Percentiles rank a stretch among this genome's conserved stretches.
These are phyloP conservation scores for Heterodera carotae DNA, from an alignment of 1,140 invertebrate species.

Conservation along the genomic window DNA sequence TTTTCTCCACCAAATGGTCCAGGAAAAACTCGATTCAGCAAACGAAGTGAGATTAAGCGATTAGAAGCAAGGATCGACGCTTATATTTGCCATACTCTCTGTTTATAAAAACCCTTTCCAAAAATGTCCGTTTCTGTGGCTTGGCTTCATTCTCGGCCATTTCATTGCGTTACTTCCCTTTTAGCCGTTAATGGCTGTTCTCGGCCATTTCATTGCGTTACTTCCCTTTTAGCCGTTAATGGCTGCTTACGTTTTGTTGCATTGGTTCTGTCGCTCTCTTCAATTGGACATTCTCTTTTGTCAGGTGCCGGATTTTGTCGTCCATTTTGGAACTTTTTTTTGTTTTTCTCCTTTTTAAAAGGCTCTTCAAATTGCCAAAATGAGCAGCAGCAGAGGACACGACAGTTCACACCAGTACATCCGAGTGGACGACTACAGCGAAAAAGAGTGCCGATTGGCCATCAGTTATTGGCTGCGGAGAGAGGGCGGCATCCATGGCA, in stretches of 20 bases:
- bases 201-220: background rate
- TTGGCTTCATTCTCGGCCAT: background rate
- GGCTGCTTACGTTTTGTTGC: conserved; percentile 43
- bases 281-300: conserved; percentile 92
- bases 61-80: no score
- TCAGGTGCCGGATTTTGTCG: no score
- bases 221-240: conserved; percentile 36
- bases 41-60: conserved; percentile 26
- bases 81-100: no score
- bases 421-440: conserved; percentile 72
- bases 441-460: conserved; percentile 21
- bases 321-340: conserved; percentile 59
- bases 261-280: conserved; percentile 90
- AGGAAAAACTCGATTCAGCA: conserved; percentile 71
- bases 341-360: background rate
- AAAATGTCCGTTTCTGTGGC: no score
- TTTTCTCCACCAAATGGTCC: conserved; percentile 87
- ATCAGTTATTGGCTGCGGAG: conserved; percentile 41
- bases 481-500: background rate
- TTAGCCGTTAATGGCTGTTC: conserved; percentile 43
- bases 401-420: conserved; percentile 82
- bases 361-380: conserved; percentile 69
- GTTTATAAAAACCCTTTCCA: no score
- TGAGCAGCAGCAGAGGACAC: conserved; percentile 61
- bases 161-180: background rate